Evolutionary conservation across 2,888 invertebrate species (phyloP).

Genomic region (Scaptomyza reducta): DNA sequence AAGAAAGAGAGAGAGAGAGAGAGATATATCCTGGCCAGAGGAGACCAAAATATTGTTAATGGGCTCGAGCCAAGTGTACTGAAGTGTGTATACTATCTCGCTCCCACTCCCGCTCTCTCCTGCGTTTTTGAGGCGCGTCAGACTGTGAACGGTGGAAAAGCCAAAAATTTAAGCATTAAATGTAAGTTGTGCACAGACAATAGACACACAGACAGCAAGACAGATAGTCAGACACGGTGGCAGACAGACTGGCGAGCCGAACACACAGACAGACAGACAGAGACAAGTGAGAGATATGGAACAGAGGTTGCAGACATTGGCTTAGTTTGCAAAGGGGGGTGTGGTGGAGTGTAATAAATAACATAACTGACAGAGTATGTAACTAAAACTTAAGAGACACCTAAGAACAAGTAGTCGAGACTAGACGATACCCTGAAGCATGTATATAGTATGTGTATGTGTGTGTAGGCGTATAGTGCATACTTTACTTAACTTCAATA

Average conservation of each 20-base stretch:
- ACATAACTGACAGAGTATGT: neutral
- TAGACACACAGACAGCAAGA: constrained; percentile 28
- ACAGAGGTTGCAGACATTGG: constrained; percentile 45
- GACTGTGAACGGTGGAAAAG: constrained; percentile 76
- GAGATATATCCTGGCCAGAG: constrained; percentile 51
- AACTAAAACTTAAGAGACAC: neutral
- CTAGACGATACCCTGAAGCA: too few species aligned
- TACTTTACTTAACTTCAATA: too few species aligned
- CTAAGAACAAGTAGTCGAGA: too few species aligned
- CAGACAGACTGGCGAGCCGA: constrained; percentile 32
- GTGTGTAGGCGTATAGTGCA: too few species aligned
- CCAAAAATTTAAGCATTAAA: constrained; percentile 75
- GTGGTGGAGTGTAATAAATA: neutral
- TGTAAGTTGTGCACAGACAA: constrained; percentile 61
- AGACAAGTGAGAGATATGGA: constrained; percentile 27
- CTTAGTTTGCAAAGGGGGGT: neutral
- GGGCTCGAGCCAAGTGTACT: constrained; percentile 42
- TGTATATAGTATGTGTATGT: too few species aligned
- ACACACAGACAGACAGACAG: constrained; percentile 16
- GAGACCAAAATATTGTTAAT: constrained; percentile 68
- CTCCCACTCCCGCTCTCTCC: constrained; percentile 6
- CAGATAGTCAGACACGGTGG: constrained; percentile 24
- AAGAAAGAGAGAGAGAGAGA: neutral
- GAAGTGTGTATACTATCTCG: constrained; percentile 24
- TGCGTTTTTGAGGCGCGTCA: constrained; percentile 71